phyloP scores from a whole-genome alignment of 2,113 vertebrate genomes.

The Spermophilus dauricus region DNA sequence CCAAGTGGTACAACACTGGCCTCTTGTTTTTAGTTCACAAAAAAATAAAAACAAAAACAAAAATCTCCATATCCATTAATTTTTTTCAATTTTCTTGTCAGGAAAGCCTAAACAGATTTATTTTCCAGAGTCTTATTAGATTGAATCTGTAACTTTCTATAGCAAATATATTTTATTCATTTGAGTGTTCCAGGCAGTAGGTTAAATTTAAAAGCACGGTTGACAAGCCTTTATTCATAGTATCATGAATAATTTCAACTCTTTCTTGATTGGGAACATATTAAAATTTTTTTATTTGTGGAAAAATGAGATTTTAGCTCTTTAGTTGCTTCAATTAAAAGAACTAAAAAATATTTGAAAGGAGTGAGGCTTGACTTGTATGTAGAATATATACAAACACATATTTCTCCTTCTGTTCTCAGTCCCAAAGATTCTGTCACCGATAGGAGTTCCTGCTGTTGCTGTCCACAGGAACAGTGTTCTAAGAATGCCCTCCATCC shows the following conservation, averaged over 20 bases:
- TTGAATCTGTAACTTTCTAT: slow-evolving; percentile 38
- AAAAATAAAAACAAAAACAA: background rate
- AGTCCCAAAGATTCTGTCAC: background rate
- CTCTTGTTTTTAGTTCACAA: slow-evolving; percentile 10
- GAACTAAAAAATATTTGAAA: background rate
- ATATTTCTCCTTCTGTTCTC: background rate
- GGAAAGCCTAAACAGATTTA: slow-evolving; percentile 22
- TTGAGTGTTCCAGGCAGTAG: slow-evolving; percentile 36
- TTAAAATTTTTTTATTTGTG: slow-evolving; percentile 5
- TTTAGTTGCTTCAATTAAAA: slow-evolving; percentile 20
- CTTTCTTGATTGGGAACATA: slow-evolving; percentile 57
- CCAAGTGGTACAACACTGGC: background rate
- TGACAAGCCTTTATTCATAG: background rate
- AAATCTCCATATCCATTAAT: background rate
- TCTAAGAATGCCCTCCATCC: background rate
- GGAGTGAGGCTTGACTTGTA: background rate
- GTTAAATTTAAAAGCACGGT: slow-evolving; percentile 44
- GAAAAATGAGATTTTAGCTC: slow-evolving; percentile 50
- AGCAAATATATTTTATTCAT: slow-evolving; percentile 8
- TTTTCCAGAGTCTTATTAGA: slow-evolving; percentile 39
- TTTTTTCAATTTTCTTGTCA: slow-evolving; percentile 41
- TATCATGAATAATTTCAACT: slow-evolving; percentile 56
- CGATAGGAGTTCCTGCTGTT: background rate
- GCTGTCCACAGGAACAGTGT: background rate
- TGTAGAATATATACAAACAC: background rate